Base-by-base conservation (phyloP, 1,140 invertebrate species). In the Vanessa tameamea region DNA sequence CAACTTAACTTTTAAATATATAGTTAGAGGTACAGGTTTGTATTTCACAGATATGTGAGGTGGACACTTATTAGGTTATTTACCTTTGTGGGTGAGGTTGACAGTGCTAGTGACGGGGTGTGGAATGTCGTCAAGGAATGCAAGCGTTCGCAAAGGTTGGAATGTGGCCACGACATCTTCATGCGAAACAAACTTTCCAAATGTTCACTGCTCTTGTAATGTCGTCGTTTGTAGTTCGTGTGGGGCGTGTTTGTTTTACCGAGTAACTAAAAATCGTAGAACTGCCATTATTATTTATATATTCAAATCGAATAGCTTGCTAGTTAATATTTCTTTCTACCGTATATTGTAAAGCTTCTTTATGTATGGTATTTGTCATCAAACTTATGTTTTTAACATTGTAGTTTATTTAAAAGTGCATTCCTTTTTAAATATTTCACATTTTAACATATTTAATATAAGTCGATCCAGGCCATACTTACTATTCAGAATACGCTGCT, bases 151-250 rank as follows among this genome's bases (percentile, higher is more conserved):
- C 80, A 83, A 88, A 88, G 81, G 78, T 69, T 16, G 85, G 85
- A 87, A 89, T 88, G 83, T 81, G 81, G 80, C 84, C 82, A 72
- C 82, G 80, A 89, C 86, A 86, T 92, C 88, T 90, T 90, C 86
- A 90, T 90, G 79, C 78, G 79, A 82, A 72, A 81, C 83, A 86
- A 64, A 86, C 82, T 89, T 90, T 86, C 77, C 78, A 79, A 78
- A 78, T 76, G 74, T 76, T 78, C 64, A 59, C 67, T 70, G 67
- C 65, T 72, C 31, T 47, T 65, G 59, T 67, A 68, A 72, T 53
- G 51, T 50, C 65, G 43, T 65, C 51, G 66, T 74, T 74, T 64
- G 48, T 43, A 63, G 57, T 68, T 74, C 68, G 55, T 74, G 66
- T 66, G 75, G 48, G 66, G 59, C 26, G 26, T 65, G 71, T 66